Conservation (phyloP, 1,140 invertebrate species). For the Asobara japonica region DNA sequence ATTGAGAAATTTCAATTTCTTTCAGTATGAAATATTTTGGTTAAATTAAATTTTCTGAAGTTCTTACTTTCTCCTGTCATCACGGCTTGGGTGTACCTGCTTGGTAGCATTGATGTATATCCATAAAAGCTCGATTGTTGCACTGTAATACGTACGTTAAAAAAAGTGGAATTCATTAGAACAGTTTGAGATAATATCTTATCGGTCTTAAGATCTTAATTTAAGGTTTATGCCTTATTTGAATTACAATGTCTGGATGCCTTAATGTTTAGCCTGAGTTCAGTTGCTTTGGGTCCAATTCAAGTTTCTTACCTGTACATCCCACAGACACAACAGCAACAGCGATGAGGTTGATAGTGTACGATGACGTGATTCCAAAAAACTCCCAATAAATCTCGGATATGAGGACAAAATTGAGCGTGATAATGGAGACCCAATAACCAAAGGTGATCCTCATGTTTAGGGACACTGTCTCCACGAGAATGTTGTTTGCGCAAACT, state of each 20-base stretch:
- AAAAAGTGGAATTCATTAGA: too few relatives aligned
- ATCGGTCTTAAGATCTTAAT: constrained; percentile 23
- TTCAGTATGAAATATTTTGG: background rate
- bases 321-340: constrained; percentile 88
- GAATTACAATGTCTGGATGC: too few relatives aligned
- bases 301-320: constrained; percentile 75
- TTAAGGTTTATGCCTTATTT: background rate
- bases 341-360: constrained; percentile 84
- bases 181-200: background rate
- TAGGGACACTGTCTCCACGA: constrained; percentile 84
- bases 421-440: constrained; percentile 83
- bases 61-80: constrained; percentile 92
- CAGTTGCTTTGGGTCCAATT: background rate
- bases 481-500: constrained; percentile 85
- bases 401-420: constrained; percentile 82
- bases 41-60: background rate
- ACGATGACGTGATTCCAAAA: constrained; percentile 77
- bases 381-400: constrained; percentile 87
- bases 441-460: constrained; percentile 88
- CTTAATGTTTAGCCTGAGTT: too few relatives aligned
- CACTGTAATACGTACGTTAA: too few relatives aligned
- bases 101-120: constrained; percentile 90
- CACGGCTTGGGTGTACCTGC: constrained; percentile 89
- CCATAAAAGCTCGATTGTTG: constrained; percentile 96
- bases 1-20: too few relatives aligned